Base-by-base conservation (phyloP, 2,797 vertebrate genomes). In the Carduelis carduelis region DNA sequence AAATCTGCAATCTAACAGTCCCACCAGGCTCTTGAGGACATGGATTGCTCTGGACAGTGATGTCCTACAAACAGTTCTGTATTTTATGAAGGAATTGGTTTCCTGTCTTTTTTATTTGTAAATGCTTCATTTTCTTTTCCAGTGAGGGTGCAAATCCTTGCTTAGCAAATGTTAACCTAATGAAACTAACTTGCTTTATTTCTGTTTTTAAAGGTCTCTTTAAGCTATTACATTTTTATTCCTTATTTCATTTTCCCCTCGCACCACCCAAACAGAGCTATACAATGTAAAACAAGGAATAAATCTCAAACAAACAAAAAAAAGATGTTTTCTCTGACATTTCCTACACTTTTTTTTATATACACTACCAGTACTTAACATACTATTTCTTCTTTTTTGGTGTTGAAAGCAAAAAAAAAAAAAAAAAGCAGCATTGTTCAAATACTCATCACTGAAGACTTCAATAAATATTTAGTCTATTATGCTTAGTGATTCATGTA, bases 391-490 rank as follows among this genome's bases (percentile, higher is more conserved):
- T 87, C 34, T 30, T 53, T 23, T 68, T 69, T 47, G 7, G 5
- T 59, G 63, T 28, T 72, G 28, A 8, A 76, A 80, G 32, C n/a
- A n/a, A n/a, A n/a, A 27, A 61, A 72, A 68, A 37, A 59, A 49
- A 49, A 39, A 56, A 37, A 57, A 49, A 22, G 20, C 21, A 65
- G 30, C 47, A 69, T 64, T 85, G 21, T 87, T 94, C 77, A 86
- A 96, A 89, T 65, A 96, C 71, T 87, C 93, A 88, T 95, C 57
- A 84, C 23, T 57, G 43, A 81, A 93, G 46, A 92, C 68, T 93
- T 95, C 47, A 95, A 95, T 90, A 96, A 97, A 79, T 95, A 97
- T 65, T 97, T 97, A 97, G 96, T 96, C 97, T 97, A 95, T 96
- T 97, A 95, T 94, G 95, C 95, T 82, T 68, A 61, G 66, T 22